Evolutionary conservation across 2,888 invertebrate species (phyloP).

Genomic region (Furcula furcula): DNA sequence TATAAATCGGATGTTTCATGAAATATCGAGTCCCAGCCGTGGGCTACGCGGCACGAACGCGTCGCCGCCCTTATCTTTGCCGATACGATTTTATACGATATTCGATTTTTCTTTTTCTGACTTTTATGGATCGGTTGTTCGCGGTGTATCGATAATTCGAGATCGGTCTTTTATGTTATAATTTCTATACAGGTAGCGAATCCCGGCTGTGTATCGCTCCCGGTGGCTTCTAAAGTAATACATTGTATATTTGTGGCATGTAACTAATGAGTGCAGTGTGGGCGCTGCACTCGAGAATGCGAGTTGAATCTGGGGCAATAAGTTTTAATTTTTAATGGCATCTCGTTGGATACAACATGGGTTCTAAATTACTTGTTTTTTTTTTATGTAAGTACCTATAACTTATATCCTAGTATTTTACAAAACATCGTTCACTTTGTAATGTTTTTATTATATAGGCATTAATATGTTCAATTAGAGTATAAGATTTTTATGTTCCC

Average conservation of each 20-base stretch:
- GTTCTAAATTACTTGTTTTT: no score
- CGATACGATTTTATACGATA: constrained; percentile 77
- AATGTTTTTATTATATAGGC: no score
- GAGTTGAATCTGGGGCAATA: background rate
- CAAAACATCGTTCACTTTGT: no score
- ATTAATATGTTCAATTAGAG: no score
- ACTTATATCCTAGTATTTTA: no score
- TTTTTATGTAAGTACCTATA: no score
- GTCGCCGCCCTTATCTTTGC: constrained; percentile 72
- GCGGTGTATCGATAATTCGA: constrained; percentile 75
- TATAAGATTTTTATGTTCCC: no score
- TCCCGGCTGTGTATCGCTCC: constrained; percentile 21
- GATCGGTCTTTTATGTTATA: constrained; percentile 62
- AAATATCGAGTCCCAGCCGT: constrained; percentile 75
- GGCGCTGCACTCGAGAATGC: background rate
- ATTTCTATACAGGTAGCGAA: constrained; percentile 47
- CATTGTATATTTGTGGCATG: constrained; percentile 21
- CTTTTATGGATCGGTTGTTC: constrained; percentile 77
- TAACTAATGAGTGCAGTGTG: constrained; percentile 19
- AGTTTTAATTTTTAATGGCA: no score
- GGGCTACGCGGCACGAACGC: constrained; percentile 67
- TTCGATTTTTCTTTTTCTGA: constrained; percentile 73
- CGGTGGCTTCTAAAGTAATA: constrained; percentile 29
- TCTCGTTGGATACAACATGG: no score
- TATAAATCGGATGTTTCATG: constrained; percentile 78